Percentiles rank a stretch among this genome's conserved stretches.
phyloP scores from a whole-genome alignment of 2,113 vertebrate species.

The Syngnathoides biaculeatus region DNA sequence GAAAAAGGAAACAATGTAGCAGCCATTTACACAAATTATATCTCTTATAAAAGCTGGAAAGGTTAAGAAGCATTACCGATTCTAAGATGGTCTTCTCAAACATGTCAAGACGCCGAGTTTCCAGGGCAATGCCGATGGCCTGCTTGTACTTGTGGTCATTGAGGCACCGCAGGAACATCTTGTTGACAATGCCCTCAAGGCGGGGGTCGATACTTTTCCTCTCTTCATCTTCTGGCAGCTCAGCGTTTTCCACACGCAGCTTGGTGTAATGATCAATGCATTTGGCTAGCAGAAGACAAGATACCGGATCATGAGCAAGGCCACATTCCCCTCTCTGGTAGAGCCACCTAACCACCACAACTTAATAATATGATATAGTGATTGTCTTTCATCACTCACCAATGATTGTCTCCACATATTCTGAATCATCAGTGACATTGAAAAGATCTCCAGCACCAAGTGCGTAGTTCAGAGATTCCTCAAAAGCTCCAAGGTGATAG shows the following conservation, averaged over 20 bases:
- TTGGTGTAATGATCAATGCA: slow-evolving; percentile 99
- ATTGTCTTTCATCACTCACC: slow-evolving; percentile 72
- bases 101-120: slow-evolving; percentile 91
- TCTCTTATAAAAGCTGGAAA: background rate
- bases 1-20: background rate
- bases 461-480: slow-evolving; percentile 96
- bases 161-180: slow-evolving; percentile 96
- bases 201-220: slow-evolving; percentile 91
- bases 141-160: slow-evolving; percentile 99
- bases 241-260: slow-evolving; percentile 93
- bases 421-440: slow-evolving; percentile 95
- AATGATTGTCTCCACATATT: slow-evolving; percentile 99
- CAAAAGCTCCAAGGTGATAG: slow-evolving; percentile 97
- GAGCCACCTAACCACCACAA: background rate
- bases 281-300: slow-evolving; percentile 77
- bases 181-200: slow-evolving; percentile 96
- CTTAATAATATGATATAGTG: background rate
- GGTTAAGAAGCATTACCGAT: slow-evolving; percentile 47
- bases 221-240: slow-evolving; percentile 89
- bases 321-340: background rate
- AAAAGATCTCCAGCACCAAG: slow-evolving; percentile 97
- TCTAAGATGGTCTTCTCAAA: slow-evolving; percentile 95
- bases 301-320: background rate
- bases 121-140: slow-evolving; percentile 93
- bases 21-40: background rate